phyloP scores from a whole-genome alignment of 2,113 vertebrate species.

The Varanus salvator region DNA sequence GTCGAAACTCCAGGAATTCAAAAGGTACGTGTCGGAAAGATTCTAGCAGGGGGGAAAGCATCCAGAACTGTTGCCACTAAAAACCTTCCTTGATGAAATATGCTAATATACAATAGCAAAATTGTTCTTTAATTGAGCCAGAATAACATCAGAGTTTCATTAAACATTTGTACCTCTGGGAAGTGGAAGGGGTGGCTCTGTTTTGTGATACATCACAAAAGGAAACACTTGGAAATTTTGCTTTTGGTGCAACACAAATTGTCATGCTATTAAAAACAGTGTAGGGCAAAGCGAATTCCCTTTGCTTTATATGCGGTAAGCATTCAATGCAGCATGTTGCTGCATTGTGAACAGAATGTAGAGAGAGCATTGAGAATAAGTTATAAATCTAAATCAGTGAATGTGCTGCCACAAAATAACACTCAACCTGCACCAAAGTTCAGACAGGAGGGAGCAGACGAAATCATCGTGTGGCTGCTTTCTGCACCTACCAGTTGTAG shows the following conservation, averaged over 20 bases:
- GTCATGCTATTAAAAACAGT: not conserved
- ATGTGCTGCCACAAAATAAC: not conserved
- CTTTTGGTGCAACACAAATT: not conserved
- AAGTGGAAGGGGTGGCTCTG: no score
- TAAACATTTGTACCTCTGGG: not conserved
- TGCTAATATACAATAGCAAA: not conserved
- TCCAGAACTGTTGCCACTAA: slow-evolving; percentile 6
- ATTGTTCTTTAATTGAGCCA: not conserved
- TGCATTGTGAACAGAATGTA: not conserved
- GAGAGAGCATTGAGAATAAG: not conserved
- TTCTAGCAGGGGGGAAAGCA: slow-evolving; percentile 13
- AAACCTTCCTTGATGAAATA: not conserved
- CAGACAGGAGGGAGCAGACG: not conserved
- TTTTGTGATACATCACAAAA: not conserved
- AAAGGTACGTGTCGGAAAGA: slow-evolving; percentile 81
- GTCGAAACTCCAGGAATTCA: slow-evolving; percentile 86
- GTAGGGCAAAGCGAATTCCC: not conserved
- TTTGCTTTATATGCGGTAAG: not conserved
- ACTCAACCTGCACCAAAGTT: not conserved
- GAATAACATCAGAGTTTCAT: not conserved
- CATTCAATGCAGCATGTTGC: not conserved
- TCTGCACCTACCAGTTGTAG: not conserved
- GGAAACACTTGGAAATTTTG: not conserved
- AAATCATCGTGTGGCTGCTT: not conserved
- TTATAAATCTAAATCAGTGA: not conserved